Base-by-base conservation (phyloP, 1,140 invertebrate species). In the Oryzaephilus surinamensis region DNA sequence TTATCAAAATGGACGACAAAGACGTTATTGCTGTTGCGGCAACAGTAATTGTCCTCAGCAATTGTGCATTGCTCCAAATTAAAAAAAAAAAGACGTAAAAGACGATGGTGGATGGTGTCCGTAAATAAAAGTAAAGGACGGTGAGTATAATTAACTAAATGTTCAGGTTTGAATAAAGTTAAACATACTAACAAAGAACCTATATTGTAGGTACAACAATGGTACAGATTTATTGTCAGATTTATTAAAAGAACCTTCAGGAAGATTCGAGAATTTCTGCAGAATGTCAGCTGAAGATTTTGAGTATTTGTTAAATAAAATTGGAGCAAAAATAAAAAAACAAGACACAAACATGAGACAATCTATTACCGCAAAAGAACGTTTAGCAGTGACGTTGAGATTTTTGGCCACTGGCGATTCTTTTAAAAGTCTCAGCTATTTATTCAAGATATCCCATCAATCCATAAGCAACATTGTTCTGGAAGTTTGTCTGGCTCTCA, bases 361-460 rank as follows among this genome's bases (percentile, higher is more conserved):
- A 35, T 40, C 50, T 10, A 58, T 58, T 27, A 21, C 41, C 6
- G 19, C 45, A 1, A 15, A 46, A 32, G 42, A 41, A 27, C 35
- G 49, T 28, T 39, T 58, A 34, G 36, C 43, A 27, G 13, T 56
- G 8, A 55, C 56, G 30, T 35, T 58, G 16, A 41, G 52, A 42
- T 58, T 46, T 43, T 44, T 55, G 14, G 50, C 51, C 15, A 51
- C 49, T 32, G 55, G 55, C 27, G 53, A 53, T 30, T 36, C 35
- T 32, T 52, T 48, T 44, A 43, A 23, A 13, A 50, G 44, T 32
- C 38, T 56, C 15, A 32, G 37, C 13, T 48, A 43, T 43, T 30
- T 50, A 30, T 54, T 48, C 30, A 48, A 43, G 38, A 46, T 56
- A 32, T 56, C 54, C 45, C 43, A 46, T 32, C 49, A 50, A 33